Percentiles rank a stretch among this genome's conserved stretches.
phyloP scores from a whole-genome alignment of 2,797 vertebrate species.

The Eutrigla gurnardus region DNA sequence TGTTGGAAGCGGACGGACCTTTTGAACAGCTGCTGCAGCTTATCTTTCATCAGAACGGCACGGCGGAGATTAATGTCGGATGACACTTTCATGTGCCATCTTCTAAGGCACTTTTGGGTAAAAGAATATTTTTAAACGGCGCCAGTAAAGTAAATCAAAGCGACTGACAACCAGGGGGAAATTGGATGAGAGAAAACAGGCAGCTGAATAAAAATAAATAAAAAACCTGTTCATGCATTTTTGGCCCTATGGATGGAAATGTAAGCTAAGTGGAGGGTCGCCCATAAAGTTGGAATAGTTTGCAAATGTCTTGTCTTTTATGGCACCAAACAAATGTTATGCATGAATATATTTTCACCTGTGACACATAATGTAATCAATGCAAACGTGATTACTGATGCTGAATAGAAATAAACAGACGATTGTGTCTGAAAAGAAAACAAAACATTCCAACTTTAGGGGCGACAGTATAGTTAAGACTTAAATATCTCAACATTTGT shows the following conservation, averaged over 20 bases:
- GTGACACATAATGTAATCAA: too few relatives aligned
- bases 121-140: slow-evolving; percentile 37
- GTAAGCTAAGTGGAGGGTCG: neutral
- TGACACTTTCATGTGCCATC: slow-evolving; percentile 61
- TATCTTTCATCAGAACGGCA: slow-evolving; percentile 50
- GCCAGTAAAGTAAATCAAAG: slow-evolving; percentile 48
- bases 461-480: neutral
- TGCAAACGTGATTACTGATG: too few relatives aligned
- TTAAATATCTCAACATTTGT: neutral
- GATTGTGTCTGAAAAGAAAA: too few relatives aligned
- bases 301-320: too few relatives aligned
- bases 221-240: neutral
- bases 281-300: neutral
- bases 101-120: slow-evolving; percentile 44
- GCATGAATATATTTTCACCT: too few relatives aligned
- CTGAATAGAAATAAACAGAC: too few relatives aligned
- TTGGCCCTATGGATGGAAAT: neutral
- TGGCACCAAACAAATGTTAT: too few relatives aligned
- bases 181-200: slow-evolving; percentile 11
- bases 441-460: too few relatives aligned
- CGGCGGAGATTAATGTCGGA: slow-evolving; percentile 57
- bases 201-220: neutral
- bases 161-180: slow-evolving; percentile 6
- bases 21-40: slow-evolving; percentile 49
- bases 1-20: slow-evolving; percentile 38